These are phyloP conservation scores for Erebia epiphron DNA, from an alignment of 2,888 invertebrate species.

Conservation along the genomic window DNA sequence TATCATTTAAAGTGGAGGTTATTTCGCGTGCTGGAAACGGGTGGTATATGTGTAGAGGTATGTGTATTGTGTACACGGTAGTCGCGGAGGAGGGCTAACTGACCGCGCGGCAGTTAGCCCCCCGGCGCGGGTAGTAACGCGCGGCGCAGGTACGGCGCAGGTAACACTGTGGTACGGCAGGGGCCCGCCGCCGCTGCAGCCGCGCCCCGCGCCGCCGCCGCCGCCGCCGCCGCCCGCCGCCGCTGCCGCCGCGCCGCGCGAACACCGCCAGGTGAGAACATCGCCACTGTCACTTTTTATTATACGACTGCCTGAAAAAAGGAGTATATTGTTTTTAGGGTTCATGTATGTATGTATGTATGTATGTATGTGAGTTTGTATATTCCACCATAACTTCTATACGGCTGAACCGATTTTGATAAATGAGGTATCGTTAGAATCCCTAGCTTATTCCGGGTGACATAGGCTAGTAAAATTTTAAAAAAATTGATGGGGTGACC, in stretches of 20 bases:
- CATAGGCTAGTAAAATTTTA: no score
- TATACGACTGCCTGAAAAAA: no score
- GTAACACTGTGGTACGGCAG: slow-evolving; percentile 59
- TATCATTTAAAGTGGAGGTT: neutral
- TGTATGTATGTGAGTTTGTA: no score
- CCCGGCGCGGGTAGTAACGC: slow-evolving; percentile 42
- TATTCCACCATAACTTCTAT: no score
- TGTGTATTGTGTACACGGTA: slow-evolving; percentile 15
- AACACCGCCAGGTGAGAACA: slow-evolving; percentile 23
- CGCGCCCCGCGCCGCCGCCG: slow-evolving; percentile 38
- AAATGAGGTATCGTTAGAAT: no score
- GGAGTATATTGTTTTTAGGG: no score
- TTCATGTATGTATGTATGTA: no score
- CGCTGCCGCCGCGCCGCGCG: slow-evolving; percentile 1
- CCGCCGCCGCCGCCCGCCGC: slow-evolving; percentile 42
- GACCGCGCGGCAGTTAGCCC: slow-evolving; percentile 55
- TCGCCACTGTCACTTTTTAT: no score
- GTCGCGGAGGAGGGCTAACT: slow-evolving; percentile 55
- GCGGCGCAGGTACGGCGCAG: slow-evolving; percentile 52
- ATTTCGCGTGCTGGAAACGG: neutral
- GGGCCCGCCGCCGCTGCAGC: slow-evolving; percentile 48
- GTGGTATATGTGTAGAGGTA: neutral
- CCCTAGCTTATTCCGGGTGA: no score
- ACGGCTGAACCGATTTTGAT: no score
- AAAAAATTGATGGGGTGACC: no score